Evolutionary conservation across 2,113 vertebrate genomes (phyloP), one percentile per base, ranked within the genome.

Genomic region (Lepus europaeus): DNA sequence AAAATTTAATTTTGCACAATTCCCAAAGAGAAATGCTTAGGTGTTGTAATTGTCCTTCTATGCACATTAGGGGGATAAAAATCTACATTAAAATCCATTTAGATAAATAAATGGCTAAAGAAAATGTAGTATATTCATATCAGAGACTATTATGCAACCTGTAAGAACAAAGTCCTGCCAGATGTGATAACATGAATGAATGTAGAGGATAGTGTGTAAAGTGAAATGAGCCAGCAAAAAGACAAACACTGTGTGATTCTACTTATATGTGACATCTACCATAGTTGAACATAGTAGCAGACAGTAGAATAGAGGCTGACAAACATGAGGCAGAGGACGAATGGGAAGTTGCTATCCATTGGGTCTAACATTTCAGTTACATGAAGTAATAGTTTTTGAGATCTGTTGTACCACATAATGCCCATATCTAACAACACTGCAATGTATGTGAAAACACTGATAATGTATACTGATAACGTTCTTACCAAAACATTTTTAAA

Each of bases 1-100:
- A 95, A 96, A 90, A 82, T 56, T 85, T 89, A 92, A 36, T 84
- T 94, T 51, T 92, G 33, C 10, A 73, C 53, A 92, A 90, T 84
- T 87, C 25, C 51, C 22, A 73, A 33, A 93, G 84, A 87, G n/a
- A 79, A 61, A 90, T 72, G 20, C 8, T 45, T 90, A 72, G 4
- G 9, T 90, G 20, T 64, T 90, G 22, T 56, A 85, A 85, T 77
- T 77, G 72, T 39, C 33, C 12, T 81, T 76, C 45, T 45, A 19
- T 23, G 84, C 87, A 81, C 45, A 16, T 79, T 85, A 80, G 19
- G 19, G 51, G 29, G 45, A 85, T 61, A 91, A 85, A 81, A 12
- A 76, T 27, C 12, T 4, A 53, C 25, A 78, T 22, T 77, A 66
- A 85, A 53, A n/a, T 74, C 95, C 90, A 66, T 49, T 82, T 73